These are phyloP conservation scores for Steinernema scapterisci DNA, from an alignment of 2,888 invertebrate species.

Conservation along the genomic window DNA sequence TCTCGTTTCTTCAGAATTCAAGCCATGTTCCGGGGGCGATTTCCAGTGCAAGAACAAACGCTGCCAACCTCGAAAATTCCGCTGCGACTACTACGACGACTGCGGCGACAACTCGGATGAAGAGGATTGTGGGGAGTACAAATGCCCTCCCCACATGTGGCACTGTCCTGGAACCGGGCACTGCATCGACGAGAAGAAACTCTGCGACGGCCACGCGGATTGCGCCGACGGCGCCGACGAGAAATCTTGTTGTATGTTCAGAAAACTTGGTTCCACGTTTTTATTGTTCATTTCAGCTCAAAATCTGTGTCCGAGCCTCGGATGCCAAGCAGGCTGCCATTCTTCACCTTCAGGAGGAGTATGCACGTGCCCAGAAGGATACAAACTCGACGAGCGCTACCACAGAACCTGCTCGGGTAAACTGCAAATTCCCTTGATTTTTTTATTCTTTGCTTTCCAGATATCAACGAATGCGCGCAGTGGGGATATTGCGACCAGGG, in stretches of 20 bases:
- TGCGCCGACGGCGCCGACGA: constrained; percentile 96
- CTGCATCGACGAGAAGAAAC: constrained; percentile 91
- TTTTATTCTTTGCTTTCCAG: constrained; percentile 70
- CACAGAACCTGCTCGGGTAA: constrained; percentile 80
- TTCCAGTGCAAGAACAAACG: constrained; percentile 68
- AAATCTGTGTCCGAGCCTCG: constrained; percentile 80
- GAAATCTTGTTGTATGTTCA: constrained; percentile 59
- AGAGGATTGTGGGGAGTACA: constrained; percentile 66
- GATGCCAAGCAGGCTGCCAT: constrained; percentile 88
- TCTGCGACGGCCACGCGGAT: constrained; percentile 94
- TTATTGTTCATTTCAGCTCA: constrained; percentile 72
- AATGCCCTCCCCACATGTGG: constrained; percentile 64
- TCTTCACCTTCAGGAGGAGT: constrained; percentile 71
- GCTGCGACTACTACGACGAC: constrained; percentile 80
- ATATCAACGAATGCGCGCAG: constrained; percentile 79
- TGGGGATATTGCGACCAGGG: constrained; percentile 82
- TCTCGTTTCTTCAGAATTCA: constrained; percentile 59
- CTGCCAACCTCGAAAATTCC: constrained; percentile 69
- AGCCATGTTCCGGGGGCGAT: constrained; percentile 64
- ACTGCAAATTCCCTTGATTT: not conserved
- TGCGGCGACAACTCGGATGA: constrained; percentile 90
- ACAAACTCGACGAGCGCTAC: constrained; percentile 80
- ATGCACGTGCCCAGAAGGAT: constrained; percentile 86
- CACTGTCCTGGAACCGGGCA: constrained; percentile 75
- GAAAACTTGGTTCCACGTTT: not conserved